Evolutionary conservation across 35 echinoderm and acorn worm genomes (phyloP), one percentile per base, ranked within the genome.

Genomic region (Acanthaster planci): DNA sequence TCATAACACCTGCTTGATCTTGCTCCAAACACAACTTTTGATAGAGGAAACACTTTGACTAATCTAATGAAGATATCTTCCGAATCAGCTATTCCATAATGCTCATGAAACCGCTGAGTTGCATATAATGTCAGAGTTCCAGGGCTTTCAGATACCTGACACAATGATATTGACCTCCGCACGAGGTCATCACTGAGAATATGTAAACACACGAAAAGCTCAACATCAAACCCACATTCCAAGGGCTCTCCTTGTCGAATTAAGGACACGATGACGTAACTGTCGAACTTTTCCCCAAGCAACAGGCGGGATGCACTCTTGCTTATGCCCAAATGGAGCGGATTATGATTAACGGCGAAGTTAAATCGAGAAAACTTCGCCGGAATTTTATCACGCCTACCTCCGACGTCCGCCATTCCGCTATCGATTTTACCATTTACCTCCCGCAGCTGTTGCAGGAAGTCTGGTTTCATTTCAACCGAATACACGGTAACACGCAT

Each of bases 11-110:
- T 55, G 39, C 39, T 82, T 39, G 96, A 91, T 78, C 86, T 99
- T 18, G 96, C 92, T 47, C 96, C 96, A 94, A 94, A 94, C 10
- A 99, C 89, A 82, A 94, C 96, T 82, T 99, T 99, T 37, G 92
- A 77, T 16, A 99, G 89, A 56, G 96, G 96, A 81, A 98, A 97
- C 26, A 88, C 85, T 52, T 93, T 94, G 18, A 99, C 96, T 27
- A 88, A 78, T 82, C 89, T 72, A 50, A 99, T 92, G 51, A 84
- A 91, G 7, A 99, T 92, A 82, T 94, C 92, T 78, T 88, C 96
- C 30, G 89, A 85, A 52, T 86, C 88, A 12, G 86, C 79, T 32
- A 99, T 94, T 39, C 83, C 89, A 59, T 99, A 99, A 77, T 99
- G 96, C 40, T 81, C 78, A 78, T 99, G 96, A 77, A 99, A 99